These are phyloP conservation scores for Aurelia aurita complex sp. Pacific DNA, from an alignment of 30 jellyfish, hydroid and myxozoan genomes.

Conservation along the genomic window DNA sequence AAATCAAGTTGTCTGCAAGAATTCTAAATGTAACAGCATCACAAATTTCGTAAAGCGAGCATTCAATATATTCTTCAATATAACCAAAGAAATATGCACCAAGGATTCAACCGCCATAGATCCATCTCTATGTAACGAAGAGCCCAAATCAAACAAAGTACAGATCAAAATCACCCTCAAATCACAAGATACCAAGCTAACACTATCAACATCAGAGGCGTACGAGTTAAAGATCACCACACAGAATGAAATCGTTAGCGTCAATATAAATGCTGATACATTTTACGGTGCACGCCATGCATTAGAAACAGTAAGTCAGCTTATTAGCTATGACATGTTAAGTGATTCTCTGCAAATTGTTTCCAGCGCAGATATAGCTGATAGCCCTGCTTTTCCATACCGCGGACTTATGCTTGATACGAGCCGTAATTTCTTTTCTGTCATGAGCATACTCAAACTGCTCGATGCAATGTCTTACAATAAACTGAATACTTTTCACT, in stretches of 20 bases:
- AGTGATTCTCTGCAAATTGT: conserved; percentile 78
- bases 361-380: conserved; percentile 57
- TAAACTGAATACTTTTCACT: conserved; percentile 68
- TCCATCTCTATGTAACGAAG: conserved; percentile 25
- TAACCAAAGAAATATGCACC: conserved; percentile 22
- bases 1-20: conserved; percentile 6
- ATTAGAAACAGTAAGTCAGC: conserved; percentile 84
- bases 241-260: conserved; percentile 4
- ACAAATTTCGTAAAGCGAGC: conserved; percentile 14
- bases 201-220: conserved; percentile 68
- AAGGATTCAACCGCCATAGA: conserved; percentile 19
- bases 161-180: conserved; percentile 20
- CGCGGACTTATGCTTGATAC: conserved; percentile 80
- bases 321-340: conserved; percentile 62
- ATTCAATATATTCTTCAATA: conserved; percentile 14
- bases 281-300: conserved; percentile 91
- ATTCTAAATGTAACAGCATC: conserved; percentile 11
- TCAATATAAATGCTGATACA: conserved; percentile 49
- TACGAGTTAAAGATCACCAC: conserved; percentile 43
- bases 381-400: conserved; percentile 62
- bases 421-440: conserved; percentile 69
- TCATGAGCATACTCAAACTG: conserved; percentile 33
- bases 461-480: conserved; percentile 72
- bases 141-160: conserved; percentile 13
- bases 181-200: conserved; percentile 33